Conservation (phyloP, 2,113 vertebrate genomes). For the Chlamydotis undulata region DNA sequence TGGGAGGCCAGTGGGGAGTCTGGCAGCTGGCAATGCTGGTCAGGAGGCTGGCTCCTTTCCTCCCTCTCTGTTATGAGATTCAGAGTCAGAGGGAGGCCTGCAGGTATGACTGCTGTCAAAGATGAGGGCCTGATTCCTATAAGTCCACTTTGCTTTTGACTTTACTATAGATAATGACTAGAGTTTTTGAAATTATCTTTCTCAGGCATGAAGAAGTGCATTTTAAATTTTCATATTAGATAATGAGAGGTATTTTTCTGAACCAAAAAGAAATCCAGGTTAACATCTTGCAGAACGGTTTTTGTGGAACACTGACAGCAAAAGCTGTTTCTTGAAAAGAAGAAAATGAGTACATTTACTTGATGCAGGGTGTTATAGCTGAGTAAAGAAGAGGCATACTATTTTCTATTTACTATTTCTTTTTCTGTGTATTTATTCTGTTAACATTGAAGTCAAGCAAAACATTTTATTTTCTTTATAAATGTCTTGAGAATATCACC, state of each 20-base stretch:
- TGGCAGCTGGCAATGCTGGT: neutral
- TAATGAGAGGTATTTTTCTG: constrained; percentile 26
- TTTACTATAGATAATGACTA: neutral
- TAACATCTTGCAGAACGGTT: constrained; percentile 23
- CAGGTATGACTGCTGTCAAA: neutral
- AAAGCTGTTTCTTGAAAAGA: constrained; percentile 50
- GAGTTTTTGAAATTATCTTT: neutral
- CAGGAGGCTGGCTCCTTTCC: neutral
- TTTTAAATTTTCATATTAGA: constrained; percentile 35
- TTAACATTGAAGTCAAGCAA: neutral
- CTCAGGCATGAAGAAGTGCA: neutral
- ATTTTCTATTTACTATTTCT: constrained; percentile 32
- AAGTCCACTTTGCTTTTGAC: neutral
- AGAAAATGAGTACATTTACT: constrained; percentile 44
- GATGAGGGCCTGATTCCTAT: neutral
- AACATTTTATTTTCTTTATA: neutral
- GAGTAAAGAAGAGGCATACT: neutral
- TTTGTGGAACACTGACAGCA: constrained; percentile 22
- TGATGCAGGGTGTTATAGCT: constrained; percentile 4
- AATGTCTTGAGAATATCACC: constrained; percentile 9
- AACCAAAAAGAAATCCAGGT: constrained; percentile 35
- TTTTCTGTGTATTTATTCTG: constrained; percentile 24
- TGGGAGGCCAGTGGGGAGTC: neutral
- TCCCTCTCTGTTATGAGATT: neutral
- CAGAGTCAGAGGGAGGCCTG: neutral